A percentile compares a stretch with the other conserved stretches of the same genome.
phyloP scores from a whole-genome alignment of 2,113 vertebrate genomes.

The Oncorhynchus nerka region DNA sequence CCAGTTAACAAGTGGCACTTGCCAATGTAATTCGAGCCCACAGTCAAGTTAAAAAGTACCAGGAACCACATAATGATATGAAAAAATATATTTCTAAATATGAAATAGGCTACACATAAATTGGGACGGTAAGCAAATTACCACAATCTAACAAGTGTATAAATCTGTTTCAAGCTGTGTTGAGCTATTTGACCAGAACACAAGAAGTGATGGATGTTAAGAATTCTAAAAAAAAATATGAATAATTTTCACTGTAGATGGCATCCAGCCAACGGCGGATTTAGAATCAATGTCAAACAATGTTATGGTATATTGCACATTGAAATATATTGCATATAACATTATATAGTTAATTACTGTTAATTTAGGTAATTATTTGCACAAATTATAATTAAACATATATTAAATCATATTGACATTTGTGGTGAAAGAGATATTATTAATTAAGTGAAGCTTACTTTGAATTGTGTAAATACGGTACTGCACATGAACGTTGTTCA shows the following conservation, averaged over 20 bases:
- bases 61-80: neutral
- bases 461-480: too few species aligned
- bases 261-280: neutral
- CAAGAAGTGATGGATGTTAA: neutral
- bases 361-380: neutral
- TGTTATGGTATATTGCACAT: constrained; percentile 15
- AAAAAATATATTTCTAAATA: constrained; percentile 28
- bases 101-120: constrained; percentile 34
- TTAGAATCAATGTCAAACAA: neutral
- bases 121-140: neutral
- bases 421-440: neutral
- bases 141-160: neutral
- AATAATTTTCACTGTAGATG: neutral
- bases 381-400: neutral
- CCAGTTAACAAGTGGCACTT: constrained; percentile 6
- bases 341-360: neutral
- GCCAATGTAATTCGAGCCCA: neutral
- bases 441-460: too few species aligned
- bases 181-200: neutral
- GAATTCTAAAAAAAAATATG: neutral
- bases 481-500: constrained; percentile 6
- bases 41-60: constrained; percentile 5
- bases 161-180: neutral
- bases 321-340: constrained; percentile 12
- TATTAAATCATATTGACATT: neutral